A percentile compares a stretch with the other conserved stretches of the same genome.
phyloP scores from a whole-genome alignment of 2,888 invertebrate species.

The Amphipyra berbera region DNA sequence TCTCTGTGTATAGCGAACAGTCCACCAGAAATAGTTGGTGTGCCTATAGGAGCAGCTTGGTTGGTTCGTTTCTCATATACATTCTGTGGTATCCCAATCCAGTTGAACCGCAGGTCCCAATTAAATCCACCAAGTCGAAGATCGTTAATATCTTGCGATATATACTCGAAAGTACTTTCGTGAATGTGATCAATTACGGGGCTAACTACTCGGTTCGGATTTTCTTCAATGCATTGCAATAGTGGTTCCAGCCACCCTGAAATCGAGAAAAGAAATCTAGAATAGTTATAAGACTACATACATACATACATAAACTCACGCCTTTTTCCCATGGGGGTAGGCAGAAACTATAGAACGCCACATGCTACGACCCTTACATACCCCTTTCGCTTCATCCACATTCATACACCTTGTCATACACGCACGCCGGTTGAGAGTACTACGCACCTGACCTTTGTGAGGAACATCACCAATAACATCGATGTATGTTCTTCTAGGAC shows the following conservation, averaged over 20 bases:
- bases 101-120: conserved; percentile 97
- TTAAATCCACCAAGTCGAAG: conserved; percentile 97
- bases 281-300: neutral
- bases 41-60: conserved; percentile 95
- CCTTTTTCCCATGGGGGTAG: too few relatives aligned
- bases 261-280: conserved; percentile 48
- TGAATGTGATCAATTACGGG: conserved; percentile 98
- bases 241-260: conserved; percentile 97
- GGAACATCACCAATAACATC: too few relatives aligned
- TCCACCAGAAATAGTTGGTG: conserved; percentile 99
- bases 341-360: too few relatives aligned
- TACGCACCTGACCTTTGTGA: too few relatives aligned
- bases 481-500: too few relatives aligned
- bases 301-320: too few relatives aligned
- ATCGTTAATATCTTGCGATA: conserved; percentile 92
- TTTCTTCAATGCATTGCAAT: conserved; percentile 93
- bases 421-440: too few relatives aligned
- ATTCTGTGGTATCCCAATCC: conserved; percentile 97
- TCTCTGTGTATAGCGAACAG: conserved; percentile 97
- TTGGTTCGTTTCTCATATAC: conserved; percentile 93
- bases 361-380: too few relatives aligned
- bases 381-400: too few relatives aligned
- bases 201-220: conserved; percentile 95
- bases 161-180: conserved; percentile 96
- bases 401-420: too few relatives aligned